These are phyloP conservation scores for Actinia tenebrosa DNA, from an alignment of 64 coral and sea anemone genomes.

Conservation along the genomic window DNA sequence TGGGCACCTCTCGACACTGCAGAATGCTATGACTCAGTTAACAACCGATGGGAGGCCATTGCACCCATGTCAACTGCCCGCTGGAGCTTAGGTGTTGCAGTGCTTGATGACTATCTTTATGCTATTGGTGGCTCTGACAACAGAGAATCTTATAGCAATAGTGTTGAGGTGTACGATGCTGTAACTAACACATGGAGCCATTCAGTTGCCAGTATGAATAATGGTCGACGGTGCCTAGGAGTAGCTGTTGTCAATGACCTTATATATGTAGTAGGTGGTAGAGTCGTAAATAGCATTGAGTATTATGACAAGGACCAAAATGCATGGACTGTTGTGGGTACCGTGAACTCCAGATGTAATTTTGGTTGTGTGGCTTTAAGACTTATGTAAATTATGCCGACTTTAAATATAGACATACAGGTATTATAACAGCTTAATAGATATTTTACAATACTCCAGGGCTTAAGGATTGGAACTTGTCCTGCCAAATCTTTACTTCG, in stretches of 20 bases:
- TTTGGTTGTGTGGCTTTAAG: constrained; percentile 98
- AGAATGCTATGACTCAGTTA: constrained; percentile 67
- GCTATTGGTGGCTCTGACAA: constrained; percentile 97
- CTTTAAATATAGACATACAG: background rate
- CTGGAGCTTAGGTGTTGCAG: constrained; percentile 97
- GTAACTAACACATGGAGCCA: constrained; percentile 65
- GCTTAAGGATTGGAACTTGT: too few relatives aligned
- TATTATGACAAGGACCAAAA: constrained; percentile 91
- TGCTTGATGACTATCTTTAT: constrained; percentile 71
- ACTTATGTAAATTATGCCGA: constrained; percentile 19
- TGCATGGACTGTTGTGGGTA: constrained; percentile 84
- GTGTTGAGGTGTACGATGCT: constrained; percentile 90
- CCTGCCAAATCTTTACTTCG: too few relatives aligned
- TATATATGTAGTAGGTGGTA: constrained; percentile 96
- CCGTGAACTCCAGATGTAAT: constrained; percentile 91
- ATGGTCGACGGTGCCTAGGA: constrained; percentile 91
- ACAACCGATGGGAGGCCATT: constrained; percentile 80
- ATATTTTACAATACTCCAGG: too few relatives aligned
- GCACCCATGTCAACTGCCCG: constrained; percentile 81
- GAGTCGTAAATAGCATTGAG: constrained; percentile 93
- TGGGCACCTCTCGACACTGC: constrained; percentile 93
- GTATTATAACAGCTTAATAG: background rate
- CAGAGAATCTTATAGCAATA: constrained; percentile 82
- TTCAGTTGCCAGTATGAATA: constrained; percentile 81
- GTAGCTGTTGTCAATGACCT: constrained; percentile 96